These are phyloP conservation scores for Brachycybe producta DNA, from an alignment of 2,888 invertebrate genomes.

Conservation along the genomic window DNA sequence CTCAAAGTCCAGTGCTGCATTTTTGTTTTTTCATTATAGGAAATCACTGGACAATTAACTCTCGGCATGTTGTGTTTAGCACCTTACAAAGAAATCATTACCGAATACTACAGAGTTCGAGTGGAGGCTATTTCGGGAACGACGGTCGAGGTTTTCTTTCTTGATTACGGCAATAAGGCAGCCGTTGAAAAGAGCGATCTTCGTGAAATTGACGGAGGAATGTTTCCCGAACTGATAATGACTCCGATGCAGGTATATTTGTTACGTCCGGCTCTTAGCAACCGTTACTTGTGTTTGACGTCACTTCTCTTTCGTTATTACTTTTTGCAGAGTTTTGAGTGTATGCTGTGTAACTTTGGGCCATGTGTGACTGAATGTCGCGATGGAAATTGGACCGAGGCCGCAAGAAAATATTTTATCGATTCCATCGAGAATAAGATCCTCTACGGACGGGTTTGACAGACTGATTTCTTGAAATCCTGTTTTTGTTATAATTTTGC, in stretches of 20 bases:
- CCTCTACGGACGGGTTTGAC: slow-evolving; percentile 26
- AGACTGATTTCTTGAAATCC: too few relatives aligned
- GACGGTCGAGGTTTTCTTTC: slow-evolving; percentile 48
- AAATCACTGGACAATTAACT: background rate
- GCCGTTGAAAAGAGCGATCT: slow-evolving; percentile 19
- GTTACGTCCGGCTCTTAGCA: slow-evolving; percentile 42
- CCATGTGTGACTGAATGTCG: slow-evolving; percentile 50
- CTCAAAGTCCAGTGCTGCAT: too few relatives aligned
- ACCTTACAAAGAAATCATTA: slow-evolving; percentile 35
- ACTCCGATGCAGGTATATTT: slow-evolving; percentile 15
- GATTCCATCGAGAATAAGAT: slow-evolving; percentile 23
- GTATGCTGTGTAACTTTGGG: slow-evolving; percentile 52
- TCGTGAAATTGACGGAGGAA: slow-evolving; percentile 28
- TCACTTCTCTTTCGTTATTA: too few relatives aligned
- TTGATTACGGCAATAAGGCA: slow-evolving; percentile 59
- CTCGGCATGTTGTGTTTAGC: slow-evolving; percentile 2
- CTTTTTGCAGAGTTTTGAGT: slow-evolving; percentile 47
- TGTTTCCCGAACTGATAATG: slow-evolving; percentile 5
- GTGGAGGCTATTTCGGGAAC: slow-evolving; percentile 36
- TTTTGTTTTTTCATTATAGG: background rate
- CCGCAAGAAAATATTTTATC: slow-evolving; percentile 35
- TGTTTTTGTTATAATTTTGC: background rate
- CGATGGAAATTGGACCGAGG: slow-evolving; percentile 48
- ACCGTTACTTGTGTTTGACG: too few relatives aligned
- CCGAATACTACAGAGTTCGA: slow-evolving; percentile 43